These are phyloP conservation scores for Agrochola macilenta DNA, from an alignment of 2,888 invertebrate species.

Conservation along the genomic window DNA sequence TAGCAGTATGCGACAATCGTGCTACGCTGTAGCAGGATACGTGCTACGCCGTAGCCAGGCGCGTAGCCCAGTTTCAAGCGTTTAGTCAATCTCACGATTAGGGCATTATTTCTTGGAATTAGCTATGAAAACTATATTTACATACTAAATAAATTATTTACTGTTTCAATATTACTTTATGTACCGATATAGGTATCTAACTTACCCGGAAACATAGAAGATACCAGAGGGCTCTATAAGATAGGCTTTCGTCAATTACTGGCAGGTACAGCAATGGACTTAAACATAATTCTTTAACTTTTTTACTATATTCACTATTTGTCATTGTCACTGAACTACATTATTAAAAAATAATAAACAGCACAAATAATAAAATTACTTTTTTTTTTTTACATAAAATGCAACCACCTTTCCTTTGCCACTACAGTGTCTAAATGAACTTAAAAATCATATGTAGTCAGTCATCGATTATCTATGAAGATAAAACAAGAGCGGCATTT, in stretches of 20 bases:
- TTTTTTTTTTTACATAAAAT: not conserved
- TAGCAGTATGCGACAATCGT: not conserved
- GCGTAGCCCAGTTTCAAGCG: not conserved
- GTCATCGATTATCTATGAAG: conserved; percentile 52
- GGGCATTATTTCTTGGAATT: not conserved
- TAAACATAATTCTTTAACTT: conserved; percentile 36
- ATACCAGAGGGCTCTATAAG: conserved; percentile 48
- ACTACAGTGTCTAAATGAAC: conserved; percentile 50
- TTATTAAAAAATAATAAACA: not conserved
- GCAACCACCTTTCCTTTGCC: conserved; percentile 1
- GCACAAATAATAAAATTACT: not conserved
- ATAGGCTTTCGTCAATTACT: conserved; percentile 40
- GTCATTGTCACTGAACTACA: conserved; percentile 39
- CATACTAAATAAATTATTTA: not conserved
- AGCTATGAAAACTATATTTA: not conserved
- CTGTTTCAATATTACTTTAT: not conserved
- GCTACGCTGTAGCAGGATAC: conserved; percentile 13
- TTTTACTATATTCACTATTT: conserved; percentile 28
- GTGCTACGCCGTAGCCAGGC: conserved; percentile 12
- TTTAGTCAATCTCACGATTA: not conserved
- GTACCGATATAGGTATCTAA: not conserved
- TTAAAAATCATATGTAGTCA: conserved; percentile 31
- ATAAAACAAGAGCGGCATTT: conserved; percentile 63
- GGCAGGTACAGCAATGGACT: conserved; percentile 39
- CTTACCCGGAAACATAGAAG: conserved; percentile 53